phyloP scores from a whole-genome alignment of 2,797 vertebrate genomes.

The Halcyon leucocephala region DNA sequence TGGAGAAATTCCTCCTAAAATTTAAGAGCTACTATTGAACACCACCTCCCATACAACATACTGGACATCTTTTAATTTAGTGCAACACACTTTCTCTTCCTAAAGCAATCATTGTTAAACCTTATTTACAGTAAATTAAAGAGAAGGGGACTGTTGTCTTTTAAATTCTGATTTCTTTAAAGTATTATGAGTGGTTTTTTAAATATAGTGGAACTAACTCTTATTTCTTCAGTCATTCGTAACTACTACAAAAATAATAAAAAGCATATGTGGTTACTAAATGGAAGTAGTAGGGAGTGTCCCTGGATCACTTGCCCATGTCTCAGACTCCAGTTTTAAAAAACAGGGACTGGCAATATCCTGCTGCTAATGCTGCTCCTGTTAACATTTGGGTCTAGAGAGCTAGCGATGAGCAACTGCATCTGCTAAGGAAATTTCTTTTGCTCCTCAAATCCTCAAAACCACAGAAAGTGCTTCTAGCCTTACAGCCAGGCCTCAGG shows the following conservation, averaged over 20 bases:
- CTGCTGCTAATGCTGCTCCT: not conserved
- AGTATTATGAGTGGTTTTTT: not conserved
- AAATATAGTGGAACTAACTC: not conserved
- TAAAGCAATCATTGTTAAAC: not conserved
- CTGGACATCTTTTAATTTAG: not conserved
- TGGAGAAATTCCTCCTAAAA: not conserved
- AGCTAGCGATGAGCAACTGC: not conserved
- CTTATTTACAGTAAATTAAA: not conserved
- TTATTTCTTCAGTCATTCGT: not conserved
- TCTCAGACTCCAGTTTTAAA: not conserved
- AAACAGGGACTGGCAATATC: not conserved
- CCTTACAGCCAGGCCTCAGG: not conserved
- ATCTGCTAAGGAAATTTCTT: not conserved
- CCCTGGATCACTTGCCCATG: not conserved
- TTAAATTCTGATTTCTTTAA: not conserved
- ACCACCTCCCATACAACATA: not conserved
- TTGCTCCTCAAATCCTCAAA: not conserved
- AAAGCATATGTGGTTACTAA: not conserved
- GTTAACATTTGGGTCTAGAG: not conserved
- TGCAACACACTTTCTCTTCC: not conserved
- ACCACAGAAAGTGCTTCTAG: not conserved
- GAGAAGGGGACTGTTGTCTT: not conserved
- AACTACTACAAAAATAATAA: not conserved
- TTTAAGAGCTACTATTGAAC: not conserved
- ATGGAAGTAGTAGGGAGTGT: not conserved